Conservation (phyloP, 2,113 vertebrate species). For the Zosterops borbonicus region DNA sequence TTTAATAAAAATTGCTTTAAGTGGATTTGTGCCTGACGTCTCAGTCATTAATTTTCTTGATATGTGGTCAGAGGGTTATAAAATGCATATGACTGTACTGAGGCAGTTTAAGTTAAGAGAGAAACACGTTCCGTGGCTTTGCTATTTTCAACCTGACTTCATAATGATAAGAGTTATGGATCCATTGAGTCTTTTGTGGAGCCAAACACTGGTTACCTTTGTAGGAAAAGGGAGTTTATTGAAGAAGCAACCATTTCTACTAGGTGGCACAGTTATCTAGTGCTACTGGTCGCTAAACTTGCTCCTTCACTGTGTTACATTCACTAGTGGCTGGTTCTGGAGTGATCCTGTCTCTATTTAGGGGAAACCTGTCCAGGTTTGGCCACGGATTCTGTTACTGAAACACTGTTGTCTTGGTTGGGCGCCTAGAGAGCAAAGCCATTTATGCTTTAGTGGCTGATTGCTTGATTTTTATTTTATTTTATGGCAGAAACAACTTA, state of each 20-base stretch:
- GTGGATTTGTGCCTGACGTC: not conserved
- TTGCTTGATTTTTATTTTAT: not conserved
- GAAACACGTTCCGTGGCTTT: not conserved
- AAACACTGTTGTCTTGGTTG: not conserved
- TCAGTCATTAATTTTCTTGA: not conserved
- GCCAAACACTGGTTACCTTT: not conserved
- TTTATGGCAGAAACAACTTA: conserved; percentile 87
- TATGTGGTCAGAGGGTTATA: not conserved
- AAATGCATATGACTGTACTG: not conserved
- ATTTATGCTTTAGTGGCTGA: not conserved
- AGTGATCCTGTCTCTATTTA: not conserved
- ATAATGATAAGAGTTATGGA: not conserved
- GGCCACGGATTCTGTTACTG: not conserved
- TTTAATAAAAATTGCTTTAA: not conserved
- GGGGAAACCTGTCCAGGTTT: not conserved
- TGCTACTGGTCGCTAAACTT: not conserved
- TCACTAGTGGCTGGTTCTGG: not conserved
- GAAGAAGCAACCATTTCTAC: not conserved
- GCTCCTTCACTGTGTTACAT: not conserved
- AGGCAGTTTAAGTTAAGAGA: not conserved
- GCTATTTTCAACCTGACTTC: not conserved
- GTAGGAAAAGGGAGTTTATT: not conserved
- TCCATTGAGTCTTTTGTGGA: not conserved
- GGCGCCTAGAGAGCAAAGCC: not conserved
- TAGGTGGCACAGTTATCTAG: not conserved